Evolutionary conservation across 1,140 invertebrate genomes (phyloP).

Genomic region (Eriosoma lanigerum): DNA sequence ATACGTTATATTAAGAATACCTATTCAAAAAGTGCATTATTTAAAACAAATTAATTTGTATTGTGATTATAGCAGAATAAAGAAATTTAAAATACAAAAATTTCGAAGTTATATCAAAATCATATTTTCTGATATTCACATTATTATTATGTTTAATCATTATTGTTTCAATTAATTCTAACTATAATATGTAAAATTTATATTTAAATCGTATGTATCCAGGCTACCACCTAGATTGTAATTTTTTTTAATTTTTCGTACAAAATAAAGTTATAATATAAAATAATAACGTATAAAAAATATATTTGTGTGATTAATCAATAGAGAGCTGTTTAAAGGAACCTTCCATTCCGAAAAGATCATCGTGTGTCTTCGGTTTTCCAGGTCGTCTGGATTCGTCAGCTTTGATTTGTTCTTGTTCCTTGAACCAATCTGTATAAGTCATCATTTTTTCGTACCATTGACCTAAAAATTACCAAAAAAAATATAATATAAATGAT

Average conservation of each 20-base stretch:
- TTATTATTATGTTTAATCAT: neutral
- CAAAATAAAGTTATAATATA: neutral
- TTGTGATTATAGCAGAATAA: neutral
- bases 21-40: constrained; percentile 4
- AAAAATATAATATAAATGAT: neutral
- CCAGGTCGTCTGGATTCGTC: constrained; percentile 75
- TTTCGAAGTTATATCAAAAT: neutral
- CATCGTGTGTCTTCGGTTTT: constrained; percentile 76
- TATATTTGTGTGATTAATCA: constrained; percentile 61
- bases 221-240: constrained; percentile 7
- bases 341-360: constrained; percentile 79
- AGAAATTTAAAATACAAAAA: neutral
- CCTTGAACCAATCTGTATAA: constrained; percentile 74
- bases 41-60: neutral
- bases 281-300: neutral
- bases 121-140: too few species aligned
- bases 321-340: constrained; percentile 77
- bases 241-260: neutral
- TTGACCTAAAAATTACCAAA: constrained; percentile 61
- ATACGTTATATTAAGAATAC: too few species aligned
- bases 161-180: neutral
- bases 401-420: constrained; percentile 71
- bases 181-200: neutral
- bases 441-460: constrained; percentile 74
- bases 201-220: neutral